Evolutionary conservation across 2,113 vertebrate species (phyloP).

Genomic region (Erinaceus europaeus): DNA sequence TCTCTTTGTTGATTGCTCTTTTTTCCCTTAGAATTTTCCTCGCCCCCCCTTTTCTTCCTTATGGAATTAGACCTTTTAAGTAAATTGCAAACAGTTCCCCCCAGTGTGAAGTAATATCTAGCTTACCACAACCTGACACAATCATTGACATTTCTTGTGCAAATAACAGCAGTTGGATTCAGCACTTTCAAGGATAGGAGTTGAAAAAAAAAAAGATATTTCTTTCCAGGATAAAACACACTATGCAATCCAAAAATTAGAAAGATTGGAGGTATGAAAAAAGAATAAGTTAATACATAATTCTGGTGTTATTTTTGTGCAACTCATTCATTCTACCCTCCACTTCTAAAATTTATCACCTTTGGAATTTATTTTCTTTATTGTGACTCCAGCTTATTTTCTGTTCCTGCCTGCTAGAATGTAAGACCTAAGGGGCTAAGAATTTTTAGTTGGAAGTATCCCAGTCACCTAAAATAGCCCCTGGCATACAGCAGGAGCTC

Average conservation of each 20-base stretch:
- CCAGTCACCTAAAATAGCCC: conserved; percentile 53
- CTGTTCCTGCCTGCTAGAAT: conserved; percentile 32
- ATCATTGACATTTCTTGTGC: conserved; percentile 64
- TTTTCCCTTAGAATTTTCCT: conserved; percentile 29
- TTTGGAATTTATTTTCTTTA: conserved; percentile 28
- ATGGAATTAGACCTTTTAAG: conserved; percentile 59
- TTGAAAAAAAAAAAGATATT: conserved; percentile 47
- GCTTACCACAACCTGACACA: conserved; percentile 23
- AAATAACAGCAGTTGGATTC: conserved; percentile 63
- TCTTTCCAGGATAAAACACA: conserved; percentile 20
- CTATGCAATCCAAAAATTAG: background rate
- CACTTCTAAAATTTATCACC: background rate
- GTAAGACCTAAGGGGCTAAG: conserved; percentile 38
- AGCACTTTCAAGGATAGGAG: conserved; percentile 30
- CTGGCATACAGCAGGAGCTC: background rate
- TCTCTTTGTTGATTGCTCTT: conserved; percentile 44
- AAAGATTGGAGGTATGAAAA: background rate
- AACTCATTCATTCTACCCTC: background rate
- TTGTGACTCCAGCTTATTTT: background rate
- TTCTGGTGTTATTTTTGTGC: conserved; percentile 11
- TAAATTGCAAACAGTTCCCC: conserved; percentile 59
- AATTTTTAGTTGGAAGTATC: conserved; percentile 36
- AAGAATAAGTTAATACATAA: background rate
- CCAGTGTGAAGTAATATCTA: conserved; percentile 27
- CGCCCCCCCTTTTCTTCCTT: no score